Evolutionary conservation across 2,797 vertebrate species (phyloP), one percentile per base, ranked within the genome.

Genomic region (Aeoliscus strigatus): DNA sequence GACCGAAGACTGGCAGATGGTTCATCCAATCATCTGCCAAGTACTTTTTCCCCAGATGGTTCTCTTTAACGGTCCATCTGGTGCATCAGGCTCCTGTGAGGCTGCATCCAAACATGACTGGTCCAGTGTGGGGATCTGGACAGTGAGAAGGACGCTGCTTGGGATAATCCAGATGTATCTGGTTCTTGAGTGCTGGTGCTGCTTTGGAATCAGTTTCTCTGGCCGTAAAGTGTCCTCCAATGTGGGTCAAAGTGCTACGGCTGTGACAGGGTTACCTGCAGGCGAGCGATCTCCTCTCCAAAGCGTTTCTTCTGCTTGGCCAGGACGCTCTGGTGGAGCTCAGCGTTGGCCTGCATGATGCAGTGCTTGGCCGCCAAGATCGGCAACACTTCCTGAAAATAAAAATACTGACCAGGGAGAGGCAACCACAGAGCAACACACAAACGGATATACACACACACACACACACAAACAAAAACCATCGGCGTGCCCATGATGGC

Each of bases 351-450:
- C 72, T 99, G 96, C 96, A 98, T 94, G 87, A 97, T 93, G 79
- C 92, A 95, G 79, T 98, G 96, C 83, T 99, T 99, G 53, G 95
- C 96, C 42, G 93, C 95, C 85, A 99, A 86, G 70, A 98, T 90
- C 3, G 96, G 94, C 73, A 94, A 89, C 89, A 98, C 94, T 89
- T 99, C 96, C 94, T 98, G 95, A 91, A 97, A 98, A 92, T 97
- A 98, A 92, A 97, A 97, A 98, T 94, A 97, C 94, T 98, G 90
- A 96, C 93, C 91, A 96, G 92, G 92, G 89, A 93, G 87, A 94
- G 91, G 82, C 86, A 88, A 86, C 85, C 79, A 86, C 79, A 76
- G 66, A 82, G 80, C 80, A 60, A 76, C 77, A 77, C 66, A 9
- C 74, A 81, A 50, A 51, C 75, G 73, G 59, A 42, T 73, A 73